Conservation (phyloP, 2,797 vertebrate species). For the Protonibea diacanthus region DNA sequence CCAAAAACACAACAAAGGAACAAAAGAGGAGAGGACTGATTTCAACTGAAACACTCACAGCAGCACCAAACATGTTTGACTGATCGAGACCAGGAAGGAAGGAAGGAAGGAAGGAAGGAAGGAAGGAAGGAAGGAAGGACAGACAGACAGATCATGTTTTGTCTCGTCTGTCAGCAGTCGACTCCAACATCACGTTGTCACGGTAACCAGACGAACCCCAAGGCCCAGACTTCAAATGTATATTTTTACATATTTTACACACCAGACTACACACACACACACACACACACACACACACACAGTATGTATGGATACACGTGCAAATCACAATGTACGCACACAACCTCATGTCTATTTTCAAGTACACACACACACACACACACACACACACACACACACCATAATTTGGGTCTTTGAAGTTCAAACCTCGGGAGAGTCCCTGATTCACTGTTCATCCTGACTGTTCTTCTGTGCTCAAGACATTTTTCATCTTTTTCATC, state of each 20-base stretch:
- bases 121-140: too few species aligned
- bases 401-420: conserved; percentile 58
- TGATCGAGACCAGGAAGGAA: background rate
- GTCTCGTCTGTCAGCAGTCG: conserved; percentile 8
- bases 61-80: background rate
- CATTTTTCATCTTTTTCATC: background rate
- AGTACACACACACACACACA: conserved; percentile 9
- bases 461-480: background rate
- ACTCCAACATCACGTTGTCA: conserved; percentile 12
- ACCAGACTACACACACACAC: background rate
- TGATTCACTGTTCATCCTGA: conserved; percentile 1
- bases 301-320: background rate
- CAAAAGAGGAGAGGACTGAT: background rate
- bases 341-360: conserved; percentile 27
- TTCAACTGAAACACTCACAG: background rate
- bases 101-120: too few species aligned
- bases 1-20: conserved; percentile 1
- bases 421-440: conserved; percentile 26
- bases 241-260: conserved; percentile 75
- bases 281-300: background rate
- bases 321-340: conserved; percentile 17
- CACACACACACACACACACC: conserved; percentile 14
- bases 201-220: conserved; percentile 36
- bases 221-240: conserved; percentile 68
- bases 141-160: background rate